These are phyloP conservation scores for Latrodectus hesperus DNA, from an alignment of 2,888 invertebrate genomes.

Conservation along the genomic window DNA sequence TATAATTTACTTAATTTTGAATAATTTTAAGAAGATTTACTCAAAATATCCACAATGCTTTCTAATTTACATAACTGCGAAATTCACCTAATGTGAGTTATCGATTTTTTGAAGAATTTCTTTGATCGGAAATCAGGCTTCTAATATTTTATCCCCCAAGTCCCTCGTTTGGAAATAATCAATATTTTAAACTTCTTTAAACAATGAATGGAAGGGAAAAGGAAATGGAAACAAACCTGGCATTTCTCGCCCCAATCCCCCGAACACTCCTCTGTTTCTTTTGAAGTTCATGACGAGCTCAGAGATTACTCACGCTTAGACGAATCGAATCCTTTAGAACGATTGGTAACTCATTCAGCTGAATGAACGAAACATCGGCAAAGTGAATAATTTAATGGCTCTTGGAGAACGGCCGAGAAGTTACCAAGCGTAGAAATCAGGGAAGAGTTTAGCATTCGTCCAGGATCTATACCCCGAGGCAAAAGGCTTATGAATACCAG, in stretches of 20 bases:
- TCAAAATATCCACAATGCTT: no score
- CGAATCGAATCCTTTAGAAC: conserved; percentile 25
- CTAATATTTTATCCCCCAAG: neutral
- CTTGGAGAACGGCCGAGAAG: neutral
- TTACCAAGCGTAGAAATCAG: neutral
- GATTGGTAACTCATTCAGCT: conserved; percentile 16
- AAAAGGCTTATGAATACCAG: conserved; percentile 14
- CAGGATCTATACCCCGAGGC: conserved; percentile 7
- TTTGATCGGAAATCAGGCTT: no score
- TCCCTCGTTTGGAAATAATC: neutral
- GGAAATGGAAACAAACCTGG: neutral
- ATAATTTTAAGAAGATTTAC: no score
- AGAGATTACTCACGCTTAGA: neutral
- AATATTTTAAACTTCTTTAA: neutral
- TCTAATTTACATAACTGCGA: no score
- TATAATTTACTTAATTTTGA: no score
- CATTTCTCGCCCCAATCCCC: no score
- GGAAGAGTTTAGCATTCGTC: neutral
- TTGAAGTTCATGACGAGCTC: conserved; percentile 4
- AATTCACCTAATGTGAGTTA: no score
- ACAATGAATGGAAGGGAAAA: conserved; percentile 3
- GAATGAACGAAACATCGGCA: conserved; percentile 1
- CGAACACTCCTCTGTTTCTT: neutral
- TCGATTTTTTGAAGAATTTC: no score
- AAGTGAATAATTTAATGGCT: conserved; percentile 23